Evolutionary conservation across 2,113 vertebrate species (phyloP).

Genomic region (Geococcyx californianus): DNA sequence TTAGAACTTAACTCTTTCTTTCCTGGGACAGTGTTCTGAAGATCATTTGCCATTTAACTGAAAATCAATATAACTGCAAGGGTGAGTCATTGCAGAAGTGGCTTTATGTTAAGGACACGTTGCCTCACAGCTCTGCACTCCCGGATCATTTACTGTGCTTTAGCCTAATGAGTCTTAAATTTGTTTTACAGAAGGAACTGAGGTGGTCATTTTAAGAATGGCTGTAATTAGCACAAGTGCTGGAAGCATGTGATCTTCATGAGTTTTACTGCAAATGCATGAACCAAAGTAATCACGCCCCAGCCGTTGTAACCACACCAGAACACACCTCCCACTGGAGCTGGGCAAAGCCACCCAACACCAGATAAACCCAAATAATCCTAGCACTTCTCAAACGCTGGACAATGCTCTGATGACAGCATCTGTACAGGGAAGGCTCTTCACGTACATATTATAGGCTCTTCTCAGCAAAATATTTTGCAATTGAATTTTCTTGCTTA

Average conservation of each 20-base stretch:
- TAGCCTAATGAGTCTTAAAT: neutral
- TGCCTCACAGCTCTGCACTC: neutral
- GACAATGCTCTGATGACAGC: rapidly evolving
- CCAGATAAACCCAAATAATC: neutral
- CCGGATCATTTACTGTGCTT: neutral
- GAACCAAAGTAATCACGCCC: neutral
- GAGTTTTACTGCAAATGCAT: neutral
- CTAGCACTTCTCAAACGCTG: neutral
- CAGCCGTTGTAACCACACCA: neutral
- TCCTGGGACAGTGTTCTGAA: neutral
- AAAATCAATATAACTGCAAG: neutral
- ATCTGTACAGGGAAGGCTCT: rapidly evolving
- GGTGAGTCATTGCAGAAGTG: neutral
- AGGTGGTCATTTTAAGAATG: neutral
- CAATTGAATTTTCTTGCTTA: neutral
- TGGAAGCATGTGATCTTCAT: neutral
- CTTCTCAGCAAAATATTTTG: neutral
- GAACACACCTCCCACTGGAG: neutral
- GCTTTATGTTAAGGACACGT: neutral
- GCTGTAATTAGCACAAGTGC: neutral
- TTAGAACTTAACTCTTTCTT: constrained; percentile 53
- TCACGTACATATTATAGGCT: neutral
- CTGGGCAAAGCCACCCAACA: neutral
- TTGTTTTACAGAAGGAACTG: neutral
- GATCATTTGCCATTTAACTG: neutral